Percentiles rank a stretch among this genome's conserved stretches.
Evolutionary conservation across 2,797 vertebrate species (phyloP).

Genomic region (Macropus fuliginosus): DNA sequence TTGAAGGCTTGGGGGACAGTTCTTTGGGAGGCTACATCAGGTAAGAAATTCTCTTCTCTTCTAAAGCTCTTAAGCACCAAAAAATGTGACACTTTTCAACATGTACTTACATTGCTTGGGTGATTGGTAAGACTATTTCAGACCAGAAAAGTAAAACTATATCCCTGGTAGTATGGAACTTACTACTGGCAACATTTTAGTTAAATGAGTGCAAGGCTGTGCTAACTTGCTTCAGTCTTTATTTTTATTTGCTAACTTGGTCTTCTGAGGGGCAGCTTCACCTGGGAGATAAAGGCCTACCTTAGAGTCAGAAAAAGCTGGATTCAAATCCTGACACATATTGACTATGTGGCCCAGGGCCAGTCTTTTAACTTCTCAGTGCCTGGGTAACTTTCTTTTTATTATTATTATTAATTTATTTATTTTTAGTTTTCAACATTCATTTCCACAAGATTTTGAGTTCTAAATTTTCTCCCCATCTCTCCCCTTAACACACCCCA

Average conservation of each 20-base stretch:
- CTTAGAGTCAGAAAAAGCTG: not conserved
- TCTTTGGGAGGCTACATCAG: not conserved
- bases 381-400: not conserved
- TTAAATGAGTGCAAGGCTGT: not conserved
- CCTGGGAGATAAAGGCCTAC: too few species aligned
- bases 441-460: too few species aligned
- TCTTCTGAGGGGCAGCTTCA: not conserved
- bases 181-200: not conserved
- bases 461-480: too few species aligned
- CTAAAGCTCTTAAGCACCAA: not conserved
- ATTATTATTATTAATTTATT: too few species aligned
- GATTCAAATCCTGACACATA: not conserved
- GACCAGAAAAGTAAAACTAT: not conserved
- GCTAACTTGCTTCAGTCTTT: not conserved
- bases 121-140: not conserved
- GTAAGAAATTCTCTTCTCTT: not conserved
- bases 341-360: not conserved
- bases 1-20: not conserved
- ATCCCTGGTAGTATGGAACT: not conserved
- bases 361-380: not conserved
- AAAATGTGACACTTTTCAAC: too few species aligned
- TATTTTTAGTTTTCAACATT: too few species aligned
- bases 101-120: not conserved
- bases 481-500: too few species aligned
- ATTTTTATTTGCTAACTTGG: constrained; percentile 1